A percentile compares a stretch with the other conserved stretches of the same genome.
Evolutionary conservation across 2,888 invertebrate genomes (phyloP).

Genomic region (Diloba caeruleocephala): DNA sequence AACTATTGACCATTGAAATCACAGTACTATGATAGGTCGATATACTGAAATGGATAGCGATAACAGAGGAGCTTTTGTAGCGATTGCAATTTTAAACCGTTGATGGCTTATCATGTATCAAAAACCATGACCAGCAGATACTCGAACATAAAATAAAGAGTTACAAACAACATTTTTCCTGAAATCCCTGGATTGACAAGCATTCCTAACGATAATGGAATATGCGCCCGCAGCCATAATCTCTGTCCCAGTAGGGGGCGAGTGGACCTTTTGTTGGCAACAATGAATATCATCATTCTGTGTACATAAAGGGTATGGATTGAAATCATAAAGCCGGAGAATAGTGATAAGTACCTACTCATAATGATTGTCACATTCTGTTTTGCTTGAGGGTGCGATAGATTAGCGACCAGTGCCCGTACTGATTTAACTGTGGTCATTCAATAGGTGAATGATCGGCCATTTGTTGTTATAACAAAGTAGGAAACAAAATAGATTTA

Average conservation of each 20-base stretch:
- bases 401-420: conserved; percentile 23
- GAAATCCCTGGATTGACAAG: conserved; percentile 28
- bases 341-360: conserved; percentile 33
- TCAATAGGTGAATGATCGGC: background rate
- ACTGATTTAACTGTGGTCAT: conserved; percentile 19
- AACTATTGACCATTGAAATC: no score
- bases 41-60: no score
- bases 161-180: conserved; percentile 20
- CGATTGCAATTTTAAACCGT: conserved; percentile 14
- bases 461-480: conserved; percentile 9
- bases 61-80: no score
- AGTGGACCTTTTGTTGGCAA: conserved; percentile 22
- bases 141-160: conserved; percentile 18
- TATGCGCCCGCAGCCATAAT: conserved; percentile 42
- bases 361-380: conserved; percentile 37
- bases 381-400: conserved; percentile 23
- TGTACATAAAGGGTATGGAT: conserved; percentile 38
- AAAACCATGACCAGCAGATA: conserved; percentile 33
- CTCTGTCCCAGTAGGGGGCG: conserved; percentile 22
- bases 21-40: no score
- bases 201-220: conserved; percentile 50
- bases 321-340: conserved; percentile 26
- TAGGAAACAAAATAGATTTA: background rate
- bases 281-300: conserved; percentile 46
- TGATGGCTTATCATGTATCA: conserved; percentile 34